These are phyloP conservation scores for Heliothis subflexa DNA, from an alignment of 1,140 invertebrate genomes.

Conservation along the genomic window DNA sequence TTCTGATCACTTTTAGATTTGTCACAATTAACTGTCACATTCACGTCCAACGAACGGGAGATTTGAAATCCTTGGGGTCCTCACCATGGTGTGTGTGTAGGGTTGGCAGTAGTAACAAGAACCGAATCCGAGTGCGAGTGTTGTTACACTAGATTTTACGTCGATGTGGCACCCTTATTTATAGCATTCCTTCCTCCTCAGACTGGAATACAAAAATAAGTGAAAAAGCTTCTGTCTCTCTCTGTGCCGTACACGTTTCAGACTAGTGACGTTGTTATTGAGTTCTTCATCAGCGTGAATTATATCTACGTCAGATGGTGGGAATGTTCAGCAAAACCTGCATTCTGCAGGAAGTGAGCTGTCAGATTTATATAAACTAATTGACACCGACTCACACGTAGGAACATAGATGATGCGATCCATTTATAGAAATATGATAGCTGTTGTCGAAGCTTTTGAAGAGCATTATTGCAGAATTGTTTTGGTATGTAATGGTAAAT, in stretches of 20 bases:
- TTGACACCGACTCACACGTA: constrained; percentile 33
- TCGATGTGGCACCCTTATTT: constrained; percentile 80
- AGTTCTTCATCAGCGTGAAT: constrained; percentile 57
- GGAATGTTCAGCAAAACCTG: constrained; percentile 58
- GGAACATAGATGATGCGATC: constrained; percentile 4
- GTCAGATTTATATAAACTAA: constrained; percentile 51
- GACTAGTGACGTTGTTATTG: constrained; percentile 64
- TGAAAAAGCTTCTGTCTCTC: constrained; percentile 76
- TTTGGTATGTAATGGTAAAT: constrained; percentile 7
- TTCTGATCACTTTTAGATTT: constrained; percentile 33
- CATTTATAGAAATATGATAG: constrained; percentile 37
- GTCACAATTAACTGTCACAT: constrained; percentile 52
- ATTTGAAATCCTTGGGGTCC: constrained; percentile 55
- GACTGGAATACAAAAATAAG: constrained; percentile 82
- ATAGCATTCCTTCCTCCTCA: constrained; percentile 74
- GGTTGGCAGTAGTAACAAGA: constrained; percentile 80
- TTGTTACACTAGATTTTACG: constrained; percentile 82
- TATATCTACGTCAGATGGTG: constrained; percentile 60
- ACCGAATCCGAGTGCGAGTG: constrained; percentile 84
- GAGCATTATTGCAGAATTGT: background rate
- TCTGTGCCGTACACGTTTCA: constrained; percentile 60
- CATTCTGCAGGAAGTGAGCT: constrained; percentile 52
- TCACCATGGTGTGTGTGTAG: constrained; percentile 78
- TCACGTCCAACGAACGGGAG: constrained; percentile 40
- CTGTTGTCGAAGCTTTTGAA: constrained; percentile 14